phyloP scores from a whole-genome alignment of 2,888 invertebrate genomes.

The Dynastes maya region DNA sequence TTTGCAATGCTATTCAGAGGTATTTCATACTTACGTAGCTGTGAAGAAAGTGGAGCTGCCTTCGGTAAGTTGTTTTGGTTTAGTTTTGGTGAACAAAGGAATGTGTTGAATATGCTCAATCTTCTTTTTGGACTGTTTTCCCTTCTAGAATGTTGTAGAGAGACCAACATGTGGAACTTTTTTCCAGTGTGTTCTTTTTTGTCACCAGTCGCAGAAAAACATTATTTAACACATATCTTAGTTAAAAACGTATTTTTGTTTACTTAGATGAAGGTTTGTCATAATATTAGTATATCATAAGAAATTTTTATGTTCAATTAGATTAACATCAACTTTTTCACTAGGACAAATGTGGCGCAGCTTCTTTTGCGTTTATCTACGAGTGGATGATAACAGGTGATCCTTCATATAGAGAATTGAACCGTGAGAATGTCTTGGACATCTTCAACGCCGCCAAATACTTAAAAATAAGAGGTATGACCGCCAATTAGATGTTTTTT shows the following conservation, averaged over 20 bases:
- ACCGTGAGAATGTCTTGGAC: slow-evolving; percentile 81
- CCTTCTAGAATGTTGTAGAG: too few species aligned
- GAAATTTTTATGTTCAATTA: too few species aligned
- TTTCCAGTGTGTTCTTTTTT: too few species aligned
- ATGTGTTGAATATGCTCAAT: too few species aligned
- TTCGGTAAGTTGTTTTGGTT: slow-evolving; percentile 59
- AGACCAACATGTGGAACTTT: too few species aligned
- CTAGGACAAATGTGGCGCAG: slow-evolving; percentile 69
- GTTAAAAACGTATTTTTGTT: too few species aligned
- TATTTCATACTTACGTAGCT: slow-evolving; percentile 74
- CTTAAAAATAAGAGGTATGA: slow-evolving; percentile 78
- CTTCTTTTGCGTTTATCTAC: slow-evolving; percentile 82
- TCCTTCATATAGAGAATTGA: slow-evolving; percentile 78
- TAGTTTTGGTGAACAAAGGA: too few species aligned
- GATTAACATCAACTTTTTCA: not conserved
- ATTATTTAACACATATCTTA: too few species aligned
- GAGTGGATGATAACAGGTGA: slow-evolving; percentile 85
- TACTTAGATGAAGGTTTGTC: too few species aligned
- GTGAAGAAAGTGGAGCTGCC: slow-evolving; percentile 69
- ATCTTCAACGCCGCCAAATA: slow-evolving; percentile 82
- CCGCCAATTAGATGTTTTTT: not conserved
- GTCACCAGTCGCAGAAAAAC: too few species aligned
- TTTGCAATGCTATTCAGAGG: slow-evolving; percentile 79
- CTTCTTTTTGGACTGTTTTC: too few species aligned
- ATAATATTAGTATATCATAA: too few species aligned